Evolutionary conservation across 2,797 vertebrate species (phyloP).

Genomic region (Tokudaia muenninki): DNA sequence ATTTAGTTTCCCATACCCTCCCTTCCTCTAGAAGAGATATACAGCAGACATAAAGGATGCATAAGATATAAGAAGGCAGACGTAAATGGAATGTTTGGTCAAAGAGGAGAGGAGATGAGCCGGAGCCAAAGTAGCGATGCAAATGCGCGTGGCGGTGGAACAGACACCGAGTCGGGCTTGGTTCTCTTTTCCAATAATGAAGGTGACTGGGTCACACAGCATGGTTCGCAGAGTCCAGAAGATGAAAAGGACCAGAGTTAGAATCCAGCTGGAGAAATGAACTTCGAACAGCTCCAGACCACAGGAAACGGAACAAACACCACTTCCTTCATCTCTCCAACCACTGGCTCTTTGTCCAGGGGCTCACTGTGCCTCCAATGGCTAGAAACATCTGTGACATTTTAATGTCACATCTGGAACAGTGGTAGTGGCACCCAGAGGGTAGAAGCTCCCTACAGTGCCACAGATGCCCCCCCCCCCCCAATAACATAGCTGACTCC

Average conservation of each 20-base stretch:
- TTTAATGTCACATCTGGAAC: neutral
- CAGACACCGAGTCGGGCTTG: accelerated
- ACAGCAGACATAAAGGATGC: conserved; percentile 26
- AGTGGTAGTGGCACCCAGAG: neutral
- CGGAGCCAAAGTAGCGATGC: neutral
- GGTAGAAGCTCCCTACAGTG: neutral
- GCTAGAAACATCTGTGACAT: neutral
- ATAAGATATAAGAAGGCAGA: neutral
- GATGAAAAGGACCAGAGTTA: conserved; percentile 23
- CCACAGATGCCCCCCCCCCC: neutral
- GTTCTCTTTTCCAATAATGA: neutral
- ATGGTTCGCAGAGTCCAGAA: neutral
- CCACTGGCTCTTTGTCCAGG: neutral
- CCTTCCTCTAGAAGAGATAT: conserved; percentile 30
- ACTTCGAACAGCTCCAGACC: neutral
- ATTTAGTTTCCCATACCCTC: conserved; percentile 3
- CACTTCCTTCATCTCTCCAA: neutral
- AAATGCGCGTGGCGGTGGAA: accelerated
- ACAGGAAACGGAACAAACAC: neutral
- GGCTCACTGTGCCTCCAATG: neutral
- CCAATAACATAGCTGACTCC: neutral
- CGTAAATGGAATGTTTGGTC: neutral
- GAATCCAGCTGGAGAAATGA: neutral
- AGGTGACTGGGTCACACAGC: neutral
- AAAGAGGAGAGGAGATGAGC: neutral